Evolutionary conservation across 2,888 invertebrate genomes (phyloP).

Genomic region (Platerodrilus igneus): DNA sequence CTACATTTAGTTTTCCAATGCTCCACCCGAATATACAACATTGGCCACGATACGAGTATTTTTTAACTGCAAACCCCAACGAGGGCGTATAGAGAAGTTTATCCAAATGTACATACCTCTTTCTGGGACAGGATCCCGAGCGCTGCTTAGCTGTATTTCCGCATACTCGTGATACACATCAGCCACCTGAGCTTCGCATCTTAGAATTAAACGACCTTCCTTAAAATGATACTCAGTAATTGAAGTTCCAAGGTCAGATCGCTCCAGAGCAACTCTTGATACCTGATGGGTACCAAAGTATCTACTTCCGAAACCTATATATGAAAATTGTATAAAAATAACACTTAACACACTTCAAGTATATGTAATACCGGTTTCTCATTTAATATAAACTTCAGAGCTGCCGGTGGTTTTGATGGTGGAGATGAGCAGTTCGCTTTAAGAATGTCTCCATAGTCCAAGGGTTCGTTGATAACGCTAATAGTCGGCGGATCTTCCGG

Average conservation of each 20-base stretch:
- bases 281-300: too few relatives aligned
- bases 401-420: constrained; percentile 68
- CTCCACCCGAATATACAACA: too few relatives aligned
- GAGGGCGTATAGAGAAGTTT: too few relatives aligned
- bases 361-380: constrained; percentile 69
- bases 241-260: constrained; percentile 56
- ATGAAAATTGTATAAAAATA: too few relatives aligned
- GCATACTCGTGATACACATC: constrained; percentile 66
- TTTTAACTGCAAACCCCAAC: too few relatives aligned
- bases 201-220: constrained; percentile 62
- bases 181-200: constrained; percentile 67
- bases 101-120: constrained; percentile 72
- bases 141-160: constrained; percentile 65
- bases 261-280: constrained; percentile 54
- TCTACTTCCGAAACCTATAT: too few relatives aligned
- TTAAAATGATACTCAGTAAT: constrained; percentile 56
- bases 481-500: constrained; percentile 66
- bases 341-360: too few relatives aligned
- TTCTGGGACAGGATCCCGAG: constrained; percentile 74
- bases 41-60: too few relatives aligned
- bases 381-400: constrained; percentile 72
- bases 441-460: constrained; percentile 70
- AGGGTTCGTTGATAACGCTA: constrained; percentile 65
- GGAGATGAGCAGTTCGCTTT: constrained; percentile 75
- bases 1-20: too few relatives aligned